Percentiles rank a stretch among this genome's conserved stretches.
These are phyloP conservation scores for Neoarius graeffei DNA, from an alignment of 2,113 vertebrate species.

Conservation along the genomic window DNA sequence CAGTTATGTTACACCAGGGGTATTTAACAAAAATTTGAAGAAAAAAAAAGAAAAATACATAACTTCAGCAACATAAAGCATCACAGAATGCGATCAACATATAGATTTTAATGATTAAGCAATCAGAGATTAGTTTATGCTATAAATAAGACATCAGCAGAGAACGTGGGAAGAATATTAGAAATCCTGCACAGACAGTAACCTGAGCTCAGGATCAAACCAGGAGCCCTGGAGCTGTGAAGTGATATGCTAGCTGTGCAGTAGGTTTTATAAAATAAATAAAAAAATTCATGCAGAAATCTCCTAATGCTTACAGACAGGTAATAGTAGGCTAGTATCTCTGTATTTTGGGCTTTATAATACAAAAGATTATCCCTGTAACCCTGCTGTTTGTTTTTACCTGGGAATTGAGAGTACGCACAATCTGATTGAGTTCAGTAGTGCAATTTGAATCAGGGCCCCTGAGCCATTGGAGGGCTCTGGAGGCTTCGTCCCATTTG, in stretches of 20 bases:
- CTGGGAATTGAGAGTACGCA: constrained; percentile 69
- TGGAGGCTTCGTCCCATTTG: constrained; percentile 69
- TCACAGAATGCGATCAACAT: neutral
- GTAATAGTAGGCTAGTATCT: neutral
- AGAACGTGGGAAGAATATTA: neutral
- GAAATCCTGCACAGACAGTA: neutral
- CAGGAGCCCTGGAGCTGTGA: neutral
- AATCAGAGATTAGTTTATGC: neutral
- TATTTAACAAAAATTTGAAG: neutral
- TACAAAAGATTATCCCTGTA: neutral
- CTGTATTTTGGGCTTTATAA: neutral
- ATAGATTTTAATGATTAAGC: neutral
- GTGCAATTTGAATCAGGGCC: constrained; percentile 69
- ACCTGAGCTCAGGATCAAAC: neutral
- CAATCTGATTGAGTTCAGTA: constrained; percentile 76
- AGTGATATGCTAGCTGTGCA: neutral
- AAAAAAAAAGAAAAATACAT: neutral
- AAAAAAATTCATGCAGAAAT: neutral
- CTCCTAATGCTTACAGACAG: neutral
- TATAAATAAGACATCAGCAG: neutral
- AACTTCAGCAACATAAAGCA: too few relatives aligned
- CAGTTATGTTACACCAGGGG: neutral
- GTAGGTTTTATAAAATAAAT: neutral
- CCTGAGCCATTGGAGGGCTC: constrained; percentile 82
- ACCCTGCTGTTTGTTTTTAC: constrained; percentile 56